Conservation (phyloP, 2,888 invertebrate genomes). For the Lampropteryx suffumata region DNA sequence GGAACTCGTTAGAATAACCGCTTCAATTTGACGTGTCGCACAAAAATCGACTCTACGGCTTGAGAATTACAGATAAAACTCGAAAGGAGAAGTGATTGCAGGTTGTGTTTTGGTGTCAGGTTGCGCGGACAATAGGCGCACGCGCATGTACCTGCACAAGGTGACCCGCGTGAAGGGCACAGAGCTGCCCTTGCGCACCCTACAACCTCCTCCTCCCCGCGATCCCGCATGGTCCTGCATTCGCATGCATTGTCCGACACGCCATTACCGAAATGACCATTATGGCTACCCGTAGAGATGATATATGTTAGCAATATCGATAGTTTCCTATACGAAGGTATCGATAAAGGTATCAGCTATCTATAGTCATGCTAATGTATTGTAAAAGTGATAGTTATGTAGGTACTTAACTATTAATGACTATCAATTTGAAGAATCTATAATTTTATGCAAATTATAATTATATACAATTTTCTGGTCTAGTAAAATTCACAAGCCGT, state of each 20-base stretch:
- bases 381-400: no score
- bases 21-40: constrained; percentile 11
- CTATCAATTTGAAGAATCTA: no score
- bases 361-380: no score
- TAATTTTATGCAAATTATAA: neutral
- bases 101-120: constrained; percentile 62
- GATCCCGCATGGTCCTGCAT: constrained; percentile 49
- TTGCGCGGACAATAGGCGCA: constrained; percentile 76
- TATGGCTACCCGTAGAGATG: constrained; percentile 44
- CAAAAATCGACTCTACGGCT: constrained; percentile 28
- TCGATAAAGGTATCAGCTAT: no score
- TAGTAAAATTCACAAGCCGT: constrained; percentile 13
- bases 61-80: constrained; percentile 22
- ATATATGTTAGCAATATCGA: constrained; percentile 23
- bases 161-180: constrained; percentile 79
- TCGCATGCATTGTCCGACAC: constrained; percentile 70
- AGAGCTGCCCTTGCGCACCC: constrained; percentile 68
- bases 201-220: constrained; percentile 44
- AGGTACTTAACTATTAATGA: no score
- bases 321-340: no score
- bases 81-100: constrained; percentile 21
- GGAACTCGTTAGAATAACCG: constrained; percentile 70
- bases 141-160: constrained; percentile 77
- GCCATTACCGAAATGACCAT: constrained; percentile 72
- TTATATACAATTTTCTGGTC: constrained; percentile 14